These are phyloP conservation scores for Neolamprologus modestus DNA, from an alignment of 2,113 vertebrate species.

Conservation along the genomic window DNA sequence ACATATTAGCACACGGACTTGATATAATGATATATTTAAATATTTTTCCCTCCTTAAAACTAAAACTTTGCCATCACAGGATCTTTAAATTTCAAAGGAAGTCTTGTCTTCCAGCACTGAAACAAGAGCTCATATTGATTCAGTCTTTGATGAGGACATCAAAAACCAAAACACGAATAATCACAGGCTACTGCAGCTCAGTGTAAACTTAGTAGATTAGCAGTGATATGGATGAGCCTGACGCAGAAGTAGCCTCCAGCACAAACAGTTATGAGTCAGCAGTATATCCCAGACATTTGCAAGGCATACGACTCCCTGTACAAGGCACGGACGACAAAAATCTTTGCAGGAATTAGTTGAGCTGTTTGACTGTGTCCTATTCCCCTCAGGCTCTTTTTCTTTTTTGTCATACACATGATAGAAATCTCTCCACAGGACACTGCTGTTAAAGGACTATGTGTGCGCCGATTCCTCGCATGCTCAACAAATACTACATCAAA, in stretches of 20 bases:
- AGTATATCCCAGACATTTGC: constrained; percentile 22
- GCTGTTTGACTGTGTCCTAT: background rate
- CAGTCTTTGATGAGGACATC: constrained; percentile 1
- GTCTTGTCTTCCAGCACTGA: background rate
- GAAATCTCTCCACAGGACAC: background rate
- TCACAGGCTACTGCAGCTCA: background rate
- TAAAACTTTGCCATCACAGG: background rate
- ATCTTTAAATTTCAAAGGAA: background rate
- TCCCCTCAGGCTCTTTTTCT: background rate
- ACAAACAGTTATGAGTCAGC: constrained; percentile 43
- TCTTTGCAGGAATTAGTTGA: constrained; percentile 11
- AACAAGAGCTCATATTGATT: background rate
- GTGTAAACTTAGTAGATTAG: background rate
- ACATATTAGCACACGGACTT: accelerated
- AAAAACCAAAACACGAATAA: background rate
- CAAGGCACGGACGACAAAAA: background rate
- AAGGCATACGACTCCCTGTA: background rate
- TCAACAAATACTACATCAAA: background rate
- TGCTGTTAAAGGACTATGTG: background rate
- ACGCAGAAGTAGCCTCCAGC: background rate
- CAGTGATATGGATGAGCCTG: background rate
- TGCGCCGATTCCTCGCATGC: background rate
- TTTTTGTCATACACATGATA: background rate
- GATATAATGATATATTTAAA: background rate
- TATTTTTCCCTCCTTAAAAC: background rate